A percentile compares a stretch with the other conserved stretches of the same genome.
Evolutionary conservation across 2,797 vertebrate species (phyloP).

Genomic region (Anniella stebbinsi): DNA sequence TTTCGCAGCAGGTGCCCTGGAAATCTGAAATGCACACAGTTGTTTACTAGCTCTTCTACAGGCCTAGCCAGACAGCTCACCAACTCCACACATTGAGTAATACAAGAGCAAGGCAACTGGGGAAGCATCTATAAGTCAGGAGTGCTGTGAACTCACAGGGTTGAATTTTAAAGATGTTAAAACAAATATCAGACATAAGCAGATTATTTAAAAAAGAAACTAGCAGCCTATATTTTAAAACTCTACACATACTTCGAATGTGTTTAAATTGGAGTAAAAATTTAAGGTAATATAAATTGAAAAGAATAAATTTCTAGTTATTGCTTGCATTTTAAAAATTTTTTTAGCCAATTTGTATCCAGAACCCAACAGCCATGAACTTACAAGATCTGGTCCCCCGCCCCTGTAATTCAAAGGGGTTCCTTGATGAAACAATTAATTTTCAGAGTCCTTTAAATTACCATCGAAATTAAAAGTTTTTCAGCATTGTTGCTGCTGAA

Average conservation of each 20-base stretch:
- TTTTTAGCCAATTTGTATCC: not conserved
- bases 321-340: not conserved
- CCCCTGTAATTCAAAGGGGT: not conserved
- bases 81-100: not conserved
- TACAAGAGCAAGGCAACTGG: not conserved
- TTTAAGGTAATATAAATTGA: not conserved
- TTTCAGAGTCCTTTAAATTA: not conserved
- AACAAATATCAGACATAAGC: not conserved
- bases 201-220: not conserved
- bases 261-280: not conserved
- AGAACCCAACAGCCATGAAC: not conserved
- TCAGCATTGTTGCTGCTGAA: not conserved
- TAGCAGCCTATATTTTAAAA: not conserved
- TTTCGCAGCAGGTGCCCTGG: slow-evolving; percentile 1
- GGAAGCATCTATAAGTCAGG: not conserved
- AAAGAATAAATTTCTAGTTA: not conserved
- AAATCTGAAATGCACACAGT: not conserved
- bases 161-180: not conserved
- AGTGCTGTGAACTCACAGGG: not conserved
- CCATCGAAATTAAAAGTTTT: not conserved
- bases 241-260: not conserved
- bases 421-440: not conserved
- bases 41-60: not conserved
- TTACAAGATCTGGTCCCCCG: no score
- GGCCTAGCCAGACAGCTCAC: not conserved